phyloP scores from a whole-genome alignment of 1,140 invertebrate genomes.

The Branchinecta lynchi region DNA sequence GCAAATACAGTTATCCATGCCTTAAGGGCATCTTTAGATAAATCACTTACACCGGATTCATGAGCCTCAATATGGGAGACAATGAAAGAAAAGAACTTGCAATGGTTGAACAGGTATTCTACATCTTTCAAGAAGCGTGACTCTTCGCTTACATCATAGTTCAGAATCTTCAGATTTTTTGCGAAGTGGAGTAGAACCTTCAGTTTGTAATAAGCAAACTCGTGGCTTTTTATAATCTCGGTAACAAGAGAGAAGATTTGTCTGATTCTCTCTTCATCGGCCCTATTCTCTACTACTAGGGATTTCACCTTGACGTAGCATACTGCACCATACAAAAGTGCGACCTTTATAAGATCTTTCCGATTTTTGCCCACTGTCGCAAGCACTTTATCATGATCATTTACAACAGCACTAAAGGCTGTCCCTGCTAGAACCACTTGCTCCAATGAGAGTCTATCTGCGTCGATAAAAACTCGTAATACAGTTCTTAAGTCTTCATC shows the following conservation, averaged over 20 bases:
- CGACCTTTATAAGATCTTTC: no score
- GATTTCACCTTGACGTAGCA: background rate
- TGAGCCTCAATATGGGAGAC: background rate
- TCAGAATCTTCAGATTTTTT: background rate
- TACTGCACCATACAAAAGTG: background rate
- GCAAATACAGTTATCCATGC: background rate
- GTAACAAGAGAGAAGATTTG: background rate
- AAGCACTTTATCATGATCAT: no score
- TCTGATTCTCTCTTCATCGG: background rate
- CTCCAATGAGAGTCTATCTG: no score
- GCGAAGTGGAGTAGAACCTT: background rate
- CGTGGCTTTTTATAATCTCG: background rate
- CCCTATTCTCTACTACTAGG: background rate
- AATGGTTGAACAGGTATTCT: background rate
- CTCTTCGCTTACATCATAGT: background rate
- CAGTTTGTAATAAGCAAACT: background rate
- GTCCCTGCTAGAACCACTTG: no score
- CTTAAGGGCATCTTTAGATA: background rate
- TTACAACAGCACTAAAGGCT: no score
- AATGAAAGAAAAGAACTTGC: background rate
- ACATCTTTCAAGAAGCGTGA: background rate
- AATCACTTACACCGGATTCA: background rate
- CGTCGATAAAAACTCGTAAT: no score
- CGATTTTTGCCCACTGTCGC: no score
- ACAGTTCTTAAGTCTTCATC: no score